phyloP scores from a whole-genome alignment of 2,113 vertebrate genomes.

The Callorhinus ursinus region DNA sequence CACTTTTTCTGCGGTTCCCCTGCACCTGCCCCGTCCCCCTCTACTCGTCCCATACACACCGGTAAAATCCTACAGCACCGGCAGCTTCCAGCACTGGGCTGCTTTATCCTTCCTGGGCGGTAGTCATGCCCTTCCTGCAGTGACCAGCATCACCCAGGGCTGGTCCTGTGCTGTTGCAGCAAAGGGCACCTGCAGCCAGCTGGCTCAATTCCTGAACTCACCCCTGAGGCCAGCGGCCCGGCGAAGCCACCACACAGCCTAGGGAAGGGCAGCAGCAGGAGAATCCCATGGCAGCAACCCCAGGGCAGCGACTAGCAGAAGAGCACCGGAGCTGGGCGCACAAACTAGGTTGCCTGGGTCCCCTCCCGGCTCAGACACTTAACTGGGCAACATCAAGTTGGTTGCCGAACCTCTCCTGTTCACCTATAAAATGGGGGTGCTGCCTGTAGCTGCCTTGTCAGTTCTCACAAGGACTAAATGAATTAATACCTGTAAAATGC shows the following conservation, averaged over 20 bases:
- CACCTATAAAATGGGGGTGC: background rate
- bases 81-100: background rate
- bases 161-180: background rate
- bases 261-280: background rate
- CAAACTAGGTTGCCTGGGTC: background rate
- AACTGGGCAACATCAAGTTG: background rate
- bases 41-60: background rate
- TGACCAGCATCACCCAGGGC: background rate
- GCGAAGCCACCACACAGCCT: background rate
- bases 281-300: background rate
- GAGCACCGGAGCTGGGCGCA: background rate
- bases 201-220: background rate
- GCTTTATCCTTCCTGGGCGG: background rate
- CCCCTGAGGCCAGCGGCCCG: no score
- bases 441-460: background rate
- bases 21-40: background rate
- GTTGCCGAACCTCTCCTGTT: background rate
- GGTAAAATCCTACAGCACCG: background rate
- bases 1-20: background rate
- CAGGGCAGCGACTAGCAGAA: accelerated
- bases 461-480: background rate
- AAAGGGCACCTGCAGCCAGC: background rate
- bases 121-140: background rate
- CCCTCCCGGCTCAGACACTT: background rate
- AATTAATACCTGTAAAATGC: background rate